Evolutionary conservation across 2,113 vertebrate genomes (phyloP), one percentile per base, ranked within the genome.

Genomic region (Tetrax tetrax): DNA sequence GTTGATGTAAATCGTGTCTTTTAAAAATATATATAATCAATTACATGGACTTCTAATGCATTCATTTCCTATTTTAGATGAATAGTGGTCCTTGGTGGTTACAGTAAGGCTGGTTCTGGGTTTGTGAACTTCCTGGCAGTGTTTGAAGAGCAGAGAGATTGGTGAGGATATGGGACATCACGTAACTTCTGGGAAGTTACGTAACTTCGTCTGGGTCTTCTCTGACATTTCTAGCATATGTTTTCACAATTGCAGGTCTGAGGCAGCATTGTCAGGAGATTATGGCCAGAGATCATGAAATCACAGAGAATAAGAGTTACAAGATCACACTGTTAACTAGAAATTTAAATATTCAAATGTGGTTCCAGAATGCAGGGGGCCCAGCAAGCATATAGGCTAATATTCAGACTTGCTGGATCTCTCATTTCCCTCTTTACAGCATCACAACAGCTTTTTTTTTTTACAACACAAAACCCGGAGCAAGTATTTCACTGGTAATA

Each of bases 11-110:
- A 96, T 94, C 63, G 35, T 80, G 41, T 43, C 14, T 43, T 43
- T 43, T 43, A 6, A 43, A 23, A 17, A 37, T 53, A 64, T 86
- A 74, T 71, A 60, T 21, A 64, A 94, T 81, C 80, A 80, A 78
- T 95, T 87, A 47, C 60, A 22, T 87, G 89, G 80, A 91, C 82
- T 96, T 96, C 77, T 79, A 93, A 89, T 95, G 61, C 48, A 6
- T 83, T 92, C 18, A 65, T 97, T 97, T 96, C 88, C 93, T 95
- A 61, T 61, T 90, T 93, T 70, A 13, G 16, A 65, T 96, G 85
- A 89, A 82, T 89, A 57, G 59, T 91, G 94, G 69, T 38, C 18
- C 25, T 90, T 60, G 4, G 66, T 64, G 74, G 66, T 90, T 95
- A 82, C 75, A 33, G 19, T 72, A 48, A 89, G 22, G 35, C 50